phyloP scores from a whole-genome alignment of 2,797 vertebrate species.

The Danio albolineatus region DNA sequence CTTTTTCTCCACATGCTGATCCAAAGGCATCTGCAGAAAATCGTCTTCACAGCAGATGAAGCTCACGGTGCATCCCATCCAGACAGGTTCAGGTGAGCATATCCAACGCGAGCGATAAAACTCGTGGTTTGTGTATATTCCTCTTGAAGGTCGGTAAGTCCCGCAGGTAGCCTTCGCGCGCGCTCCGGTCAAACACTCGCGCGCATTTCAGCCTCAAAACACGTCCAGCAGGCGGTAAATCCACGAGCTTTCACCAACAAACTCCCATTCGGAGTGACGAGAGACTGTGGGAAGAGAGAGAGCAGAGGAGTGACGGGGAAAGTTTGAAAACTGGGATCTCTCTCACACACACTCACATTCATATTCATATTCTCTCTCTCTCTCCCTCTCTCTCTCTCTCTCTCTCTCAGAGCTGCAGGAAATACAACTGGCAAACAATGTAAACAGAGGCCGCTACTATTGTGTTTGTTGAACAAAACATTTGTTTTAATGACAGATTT shows the following conservation, averaged over 20 bases:
- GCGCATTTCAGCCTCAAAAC: not conserved
- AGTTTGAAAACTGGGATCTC: constrained; percentile 49
- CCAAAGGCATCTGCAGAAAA: constrained; percentile 79
- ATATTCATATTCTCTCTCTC: too few species aligned
- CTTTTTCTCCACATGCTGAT: constrained; percentile 77
- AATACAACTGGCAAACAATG: not conserved
- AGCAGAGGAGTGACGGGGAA: constrained; percentile 44
- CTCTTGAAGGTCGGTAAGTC: constrained; percentile 7
- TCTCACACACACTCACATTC: constrained; percentile 42
- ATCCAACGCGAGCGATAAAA: constrained; percentile 57
- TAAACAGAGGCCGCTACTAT: not conserved
- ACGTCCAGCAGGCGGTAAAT: not conserved
- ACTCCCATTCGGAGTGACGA: constrained; percentile 48
- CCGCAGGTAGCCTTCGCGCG: constrained; percentile 14
- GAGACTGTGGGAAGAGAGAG: constrained; percentile 59
- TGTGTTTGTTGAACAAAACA: too few species aligned
- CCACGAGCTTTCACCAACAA: constrained; percentile 25
- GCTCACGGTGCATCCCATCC: constrained; percentile 85
- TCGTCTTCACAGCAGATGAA: constrained; percentile 87
- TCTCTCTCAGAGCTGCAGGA: not conserved
- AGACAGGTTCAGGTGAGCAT: constrained; percentile 64
- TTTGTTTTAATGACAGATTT: too few species aligned
- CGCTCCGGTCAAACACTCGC: not conserved
- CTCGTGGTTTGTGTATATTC: not conserved
- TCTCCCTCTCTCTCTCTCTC: too few species aligned